Evolutionary conservation across 2,888 invertebrate genomes (phyloP).

Genomic region (Euzophera pinguis): DNA sequence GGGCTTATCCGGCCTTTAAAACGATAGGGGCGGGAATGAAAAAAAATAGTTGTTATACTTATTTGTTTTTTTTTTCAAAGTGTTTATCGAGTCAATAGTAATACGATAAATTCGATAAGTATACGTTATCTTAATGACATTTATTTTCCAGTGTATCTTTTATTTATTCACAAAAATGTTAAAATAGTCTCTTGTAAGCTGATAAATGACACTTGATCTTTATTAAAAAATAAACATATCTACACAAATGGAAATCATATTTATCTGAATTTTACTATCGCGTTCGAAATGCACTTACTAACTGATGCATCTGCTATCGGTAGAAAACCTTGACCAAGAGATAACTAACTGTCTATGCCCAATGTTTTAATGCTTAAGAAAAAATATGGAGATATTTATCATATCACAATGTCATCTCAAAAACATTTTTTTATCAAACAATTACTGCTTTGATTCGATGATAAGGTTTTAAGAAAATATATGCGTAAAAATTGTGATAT

Average conservation of each 20-base stretch:
- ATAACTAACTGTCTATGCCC: constrained; percentile 29
- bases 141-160: too few species aligned
- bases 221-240: not conserved
- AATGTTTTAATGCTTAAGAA: not conserved
- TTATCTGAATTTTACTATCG: not conserved
- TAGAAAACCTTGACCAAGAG: constrained; percentile 49
- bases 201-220: not conserved
- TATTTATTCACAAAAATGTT: too few species aligned
- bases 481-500: not conserved
- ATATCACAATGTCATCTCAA: not conserved
- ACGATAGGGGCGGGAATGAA: too few species aligned
- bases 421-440: constrained; percentile 7
- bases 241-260: not conserved
- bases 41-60: too few species aligned
- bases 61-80: too few species aligned
- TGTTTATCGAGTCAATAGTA: too few species aligned
- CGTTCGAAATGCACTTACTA: not conserved
- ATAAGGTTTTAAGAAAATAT: not conserved
- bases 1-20: too few species aligned
- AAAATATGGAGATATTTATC: not conserved
- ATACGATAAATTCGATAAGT: too few species aligned
- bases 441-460: constrained; percentile 20
- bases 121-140: too few species aligned
- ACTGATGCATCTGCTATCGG: constrained; percentile 31
- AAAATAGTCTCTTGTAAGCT: too few species aligned